A percentile compares a stretch with the other conserved stretches of the same genome.
These are phyloP conservation scores for Ibycter americanus DNA, from an alignment of 2,797 vertebrate genomes.

Conservation along the genomic window DNA sequence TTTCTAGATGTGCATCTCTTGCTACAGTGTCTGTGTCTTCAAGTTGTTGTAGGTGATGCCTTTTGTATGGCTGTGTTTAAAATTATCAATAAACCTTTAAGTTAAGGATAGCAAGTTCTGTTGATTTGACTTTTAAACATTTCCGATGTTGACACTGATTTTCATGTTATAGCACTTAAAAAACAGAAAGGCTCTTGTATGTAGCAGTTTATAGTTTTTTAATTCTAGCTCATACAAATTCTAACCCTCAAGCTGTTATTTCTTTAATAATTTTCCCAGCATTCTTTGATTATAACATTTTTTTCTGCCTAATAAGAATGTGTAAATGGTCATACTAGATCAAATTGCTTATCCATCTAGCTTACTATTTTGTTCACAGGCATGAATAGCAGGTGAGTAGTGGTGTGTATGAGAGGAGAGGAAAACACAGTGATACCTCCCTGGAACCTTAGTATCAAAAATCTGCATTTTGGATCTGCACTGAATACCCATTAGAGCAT, in stretches of 20 bases:
- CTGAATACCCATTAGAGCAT: background rate
- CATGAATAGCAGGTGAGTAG: background rate
- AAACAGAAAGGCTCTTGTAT: background rate
- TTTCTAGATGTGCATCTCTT: background rate
- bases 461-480: background rate
- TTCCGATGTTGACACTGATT: background rate
- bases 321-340: background rate
- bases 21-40: background rate
- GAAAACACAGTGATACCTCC: background rate
- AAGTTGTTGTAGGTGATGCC: fast-evolving
- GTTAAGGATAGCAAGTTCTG: background rate
- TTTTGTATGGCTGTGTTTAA: background rate
- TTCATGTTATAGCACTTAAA: background rate
- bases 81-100: background rate
- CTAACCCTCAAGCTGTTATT: background rate
- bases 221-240: background rate
- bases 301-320: background rate
- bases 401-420: background rate
- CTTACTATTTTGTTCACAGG: background rate
- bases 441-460: background rate
- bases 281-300: background rate
- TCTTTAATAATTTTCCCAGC: background rate
- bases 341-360: background rate
- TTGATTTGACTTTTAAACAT: background rate
- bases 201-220: background rate